A percentile compares a stretch with the other conserved stretches of the same genome.
Conservation (phyloP, 2,888 invertebrate genomes). For the Acrobasis consociella region DNA sequence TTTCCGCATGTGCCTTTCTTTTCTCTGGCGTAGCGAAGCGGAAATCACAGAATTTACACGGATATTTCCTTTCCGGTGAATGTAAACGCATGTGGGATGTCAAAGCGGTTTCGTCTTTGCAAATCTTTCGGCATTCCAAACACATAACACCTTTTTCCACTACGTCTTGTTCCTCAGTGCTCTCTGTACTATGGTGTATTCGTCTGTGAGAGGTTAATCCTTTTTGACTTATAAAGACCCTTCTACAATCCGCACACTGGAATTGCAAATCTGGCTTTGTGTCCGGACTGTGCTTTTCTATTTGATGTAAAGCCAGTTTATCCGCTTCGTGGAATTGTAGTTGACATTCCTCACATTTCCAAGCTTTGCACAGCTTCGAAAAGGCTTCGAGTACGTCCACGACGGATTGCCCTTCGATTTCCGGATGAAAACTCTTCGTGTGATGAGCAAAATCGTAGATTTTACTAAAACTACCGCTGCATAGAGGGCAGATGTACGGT, state of each 20-base stretch:
- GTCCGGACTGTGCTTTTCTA: constrained; percentile 66
- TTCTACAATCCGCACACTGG: constrained; percentile 68
- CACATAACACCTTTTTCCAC: constrained; percentile 65
- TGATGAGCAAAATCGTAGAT: constrained; percentile 71
- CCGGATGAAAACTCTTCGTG: constrained; percentile 64
- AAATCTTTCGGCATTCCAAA: constrained; percentile 71
- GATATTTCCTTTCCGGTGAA: constrained; percentile 67
- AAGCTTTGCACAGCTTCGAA: constrained; percentile 68
- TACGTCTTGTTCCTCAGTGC: constrained; percentile 49
- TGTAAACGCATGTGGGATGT: constrained; percentile 72
- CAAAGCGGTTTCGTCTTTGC: constrained; percentile 65
- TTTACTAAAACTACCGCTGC: constrained; percentile 61
- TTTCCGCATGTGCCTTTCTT: constrained; percentile 63
- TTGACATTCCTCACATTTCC: constrained; percentile 77
- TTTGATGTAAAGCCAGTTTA: constrained; percentile 68
- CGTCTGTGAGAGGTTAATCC: constrained; percentile 68
- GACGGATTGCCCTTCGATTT: constrained; percentile 66
- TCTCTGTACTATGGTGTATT: constrained; percentile 62
- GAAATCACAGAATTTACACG: constrained; percentile 75
- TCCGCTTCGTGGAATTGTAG: constrained; percentile 72
- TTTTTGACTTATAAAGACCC: constrained; percentile 69
- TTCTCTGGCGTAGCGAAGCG: constrained; percentile 72
- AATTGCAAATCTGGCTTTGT: constrained; percentile 60
- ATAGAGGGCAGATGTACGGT: constrained; percentile 65
- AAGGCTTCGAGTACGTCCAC: constrained; percentile 71